Conservation (phyloP, 2,113 vertebrate genomes). For the Tringa solitaria region DNA sequence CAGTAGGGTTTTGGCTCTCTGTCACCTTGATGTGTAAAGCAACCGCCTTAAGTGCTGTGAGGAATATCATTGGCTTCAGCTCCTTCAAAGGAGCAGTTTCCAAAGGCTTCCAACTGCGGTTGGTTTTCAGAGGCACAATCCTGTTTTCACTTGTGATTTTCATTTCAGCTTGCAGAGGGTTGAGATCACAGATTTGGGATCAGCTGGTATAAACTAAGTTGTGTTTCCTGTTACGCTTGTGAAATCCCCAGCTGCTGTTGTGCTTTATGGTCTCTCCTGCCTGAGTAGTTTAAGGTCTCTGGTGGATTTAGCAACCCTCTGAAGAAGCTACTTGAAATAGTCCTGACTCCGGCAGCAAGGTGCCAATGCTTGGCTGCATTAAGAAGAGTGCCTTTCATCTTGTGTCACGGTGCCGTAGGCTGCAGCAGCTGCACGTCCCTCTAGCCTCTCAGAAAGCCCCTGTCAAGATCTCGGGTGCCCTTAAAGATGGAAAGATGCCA, state of each 20-base stretch:
- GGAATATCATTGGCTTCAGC: not conserved
- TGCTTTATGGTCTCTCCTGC: not conserved
- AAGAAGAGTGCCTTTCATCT: not conserved
- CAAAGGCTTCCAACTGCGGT: not conserved
- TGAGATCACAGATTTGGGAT: not conserved
- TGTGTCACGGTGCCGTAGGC: accelerated
- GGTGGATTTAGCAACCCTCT: not conserved
- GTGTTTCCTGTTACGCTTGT: not conserved
- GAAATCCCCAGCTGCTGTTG: not conserved
- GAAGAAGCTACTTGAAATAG: not conserved
- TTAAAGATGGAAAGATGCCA: not conserved
- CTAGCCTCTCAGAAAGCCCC: not conserved
- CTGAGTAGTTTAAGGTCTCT: not conserved
- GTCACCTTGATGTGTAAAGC: not conserved
- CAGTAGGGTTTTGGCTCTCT: accelerated
- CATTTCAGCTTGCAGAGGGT: not conserved
- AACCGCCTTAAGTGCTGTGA: not conserved
- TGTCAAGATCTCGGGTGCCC: not conserved
- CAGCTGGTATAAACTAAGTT: not conserved
- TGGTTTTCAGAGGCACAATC: not conserved
- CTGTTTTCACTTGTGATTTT: not conserved
- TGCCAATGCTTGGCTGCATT: not conserved
- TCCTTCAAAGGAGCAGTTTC: not conserved
- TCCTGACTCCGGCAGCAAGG: not conserved
- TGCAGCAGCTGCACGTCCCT: not conserved